These are phyloP conservation scores for Petromus typicus DNA, from an alignment of 2,113 vertebrate species.

Conservation along the genomic window DNA sequence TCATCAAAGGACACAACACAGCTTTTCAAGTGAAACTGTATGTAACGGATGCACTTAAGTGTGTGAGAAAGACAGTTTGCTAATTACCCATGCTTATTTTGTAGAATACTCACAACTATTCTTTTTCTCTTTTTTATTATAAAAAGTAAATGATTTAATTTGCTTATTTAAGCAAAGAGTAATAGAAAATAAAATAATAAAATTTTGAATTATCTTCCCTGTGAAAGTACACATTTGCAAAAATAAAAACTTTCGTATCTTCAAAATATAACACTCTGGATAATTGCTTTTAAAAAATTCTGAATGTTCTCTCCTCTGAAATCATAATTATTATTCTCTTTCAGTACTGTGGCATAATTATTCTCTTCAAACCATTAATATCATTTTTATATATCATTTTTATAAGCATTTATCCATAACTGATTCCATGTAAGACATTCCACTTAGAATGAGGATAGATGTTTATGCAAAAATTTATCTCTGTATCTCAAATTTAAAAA, in stretches of 20 bases:
- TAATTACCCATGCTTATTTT: background rate
- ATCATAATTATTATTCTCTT: background rate
- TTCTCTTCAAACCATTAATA: background rate
- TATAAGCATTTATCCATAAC: background rate
- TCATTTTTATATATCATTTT: background rate
- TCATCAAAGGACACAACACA: no score
- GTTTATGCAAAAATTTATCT: background rate
- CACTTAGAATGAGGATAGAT: background rate
- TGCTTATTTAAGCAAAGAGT: background rate
- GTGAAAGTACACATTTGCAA: background rate
- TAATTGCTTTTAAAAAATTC: background rate
- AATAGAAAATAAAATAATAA: background rate
- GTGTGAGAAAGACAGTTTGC: background rate
- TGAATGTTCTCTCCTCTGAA: background rate
- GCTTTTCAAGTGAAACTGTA: background rate
- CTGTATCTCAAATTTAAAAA: background rate
- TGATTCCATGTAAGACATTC: background rate
- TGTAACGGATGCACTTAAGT: background rate
- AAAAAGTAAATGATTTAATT: background rate
- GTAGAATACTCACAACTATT: background rate
- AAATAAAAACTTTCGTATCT: background rate
- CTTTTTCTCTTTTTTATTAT: background rate
- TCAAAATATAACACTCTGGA: background rate
- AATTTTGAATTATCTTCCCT: background rate
- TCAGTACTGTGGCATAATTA: background rate